Evolutionary conservation across 2,113 vertebrate species (phyloP), one percentile per base, ranked within the genome.

Genomic region (Hippocampus abdominalis): DNA sequence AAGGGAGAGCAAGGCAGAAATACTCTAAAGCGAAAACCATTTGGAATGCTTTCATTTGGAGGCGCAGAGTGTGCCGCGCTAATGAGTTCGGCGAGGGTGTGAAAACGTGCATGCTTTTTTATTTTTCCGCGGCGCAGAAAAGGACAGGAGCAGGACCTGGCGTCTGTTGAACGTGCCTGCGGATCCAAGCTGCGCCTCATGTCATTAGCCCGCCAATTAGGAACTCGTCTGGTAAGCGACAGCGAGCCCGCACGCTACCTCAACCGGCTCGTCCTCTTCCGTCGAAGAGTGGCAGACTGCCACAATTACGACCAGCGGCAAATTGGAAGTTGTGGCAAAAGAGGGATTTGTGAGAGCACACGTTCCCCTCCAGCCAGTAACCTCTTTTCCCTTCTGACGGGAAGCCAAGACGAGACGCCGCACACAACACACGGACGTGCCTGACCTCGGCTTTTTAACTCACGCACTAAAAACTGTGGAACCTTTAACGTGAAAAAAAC

Each of bases 201-300:
- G 74, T 81, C 84, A 75, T 84, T 86, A 84, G 88, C 81, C 77
- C 73, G 77, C 77, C 78, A 79, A 84, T 91, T 90, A 89, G 82
- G 77, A 76, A 73, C 49, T 25, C 59, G 44, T 72, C 76, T 72
- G 63, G 56, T 72, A 84, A 84, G 74, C 72, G 70, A 70, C 60
- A 64, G 72, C 54, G 54, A 68, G 78, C 71, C 56, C 65, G 72
- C 70, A 72, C 54, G 62, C 54, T 69, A 20, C 72, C 73, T 78
- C 70, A 71, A 48, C 65, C 48, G 68, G 70, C 74, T 86, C 79
- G 76, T 77, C 82, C 74, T 62, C 70, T 60, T 56, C 64, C 71
- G 72, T 61, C 79, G 59, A 71, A 72, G 76, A 84, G 68, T 79
- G 76, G 69, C 86, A 88, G 75, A 87, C 76, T 89, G 87, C 79